phyloP scores from a whole-genome alignment of 2,797 vertebrate species.

The Squalus acanthias region DNA sequence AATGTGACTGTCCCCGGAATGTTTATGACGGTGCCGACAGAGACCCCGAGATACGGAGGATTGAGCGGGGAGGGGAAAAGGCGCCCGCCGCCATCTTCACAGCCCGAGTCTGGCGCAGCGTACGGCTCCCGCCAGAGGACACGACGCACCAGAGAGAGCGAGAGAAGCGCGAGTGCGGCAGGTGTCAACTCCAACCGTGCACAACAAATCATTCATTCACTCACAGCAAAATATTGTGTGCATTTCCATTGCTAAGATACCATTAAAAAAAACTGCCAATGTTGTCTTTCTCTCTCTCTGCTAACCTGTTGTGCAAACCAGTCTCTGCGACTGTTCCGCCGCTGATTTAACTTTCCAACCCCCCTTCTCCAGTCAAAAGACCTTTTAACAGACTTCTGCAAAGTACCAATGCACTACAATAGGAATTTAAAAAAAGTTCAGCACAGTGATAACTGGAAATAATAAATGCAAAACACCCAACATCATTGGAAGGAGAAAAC shows the following conservation, averaged over 20 bases:
- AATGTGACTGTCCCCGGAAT: no score
- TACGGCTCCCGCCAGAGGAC: background rate
- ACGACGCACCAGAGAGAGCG: background rate
- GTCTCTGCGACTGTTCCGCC: background rate
- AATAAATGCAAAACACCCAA: background rate
- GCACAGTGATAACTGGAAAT: background rate
- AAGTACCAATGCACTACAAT: no score
- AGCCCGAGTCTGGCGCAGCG: no score
- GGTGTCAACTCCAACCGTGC: no score
- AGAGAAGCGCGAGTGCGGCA: background rate
- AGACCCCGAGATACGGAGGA: no score
- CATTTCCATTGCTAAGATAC: no score
- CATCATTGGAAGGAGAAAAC: no score
- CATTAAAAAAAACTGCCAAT: no score
- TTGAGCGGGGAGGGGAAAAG: background rate
- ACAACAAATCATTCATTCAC: no score
- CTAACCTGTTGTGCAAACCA: background rate
- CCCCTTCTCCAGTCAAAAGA: no score
- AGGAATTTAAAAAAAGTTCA: background rate
- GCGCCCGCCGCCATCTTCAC: background rate
- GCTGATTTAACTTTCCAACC: background rate
- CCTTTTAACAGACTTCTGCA: background rate
- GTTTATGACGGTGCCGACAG: background rate
- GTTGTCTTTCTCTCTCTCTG: background rate
- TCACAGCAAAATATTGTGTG: no score